phyloP scores from a whole-genome alignment of 2,113 vertebrate species.

The Vicugna pacos region DNA sequence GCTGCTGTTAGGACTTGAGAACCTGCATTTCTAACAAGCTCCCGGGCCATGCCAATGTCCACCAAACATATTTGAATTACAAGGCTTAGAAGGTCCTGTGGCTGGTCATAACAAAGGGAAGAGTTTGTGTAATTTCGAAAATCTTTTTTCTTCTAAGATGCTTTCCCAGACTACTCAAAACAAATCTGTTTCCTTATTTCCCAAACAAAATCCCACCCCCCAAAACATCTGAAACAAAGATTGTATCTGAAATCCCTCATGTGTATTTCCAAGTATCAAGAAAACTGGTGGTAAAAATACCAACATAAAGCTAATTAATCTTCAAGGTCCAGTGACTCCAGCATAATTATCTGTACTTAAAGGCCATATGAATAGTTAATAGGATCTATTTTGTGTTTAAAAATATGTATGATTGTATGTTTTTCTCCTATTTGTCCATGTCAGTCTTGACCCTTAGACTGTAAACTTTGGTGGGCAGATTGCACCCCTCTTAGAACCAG shows the following conservation, averaged over 20 bases:
- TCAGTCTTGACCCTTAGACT: neutral
- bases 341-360: slow-evolving; percentile 13
- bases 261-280: neutral
- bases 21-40: neutral
- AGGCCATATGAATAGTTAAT: neutral
- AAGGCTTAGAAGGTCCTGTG: neutral
- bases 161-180: neutral
- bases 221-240: slow-evolving; percentile 5
- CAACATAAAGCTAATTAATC: neutral
- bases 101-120: neutral
- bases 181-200: neutral
- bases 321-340: neutral
- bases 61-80: neutral
- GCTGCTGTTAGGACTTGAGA: neutral
- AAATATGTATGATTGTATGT: neutral
- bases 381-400: neutral
- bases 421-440: neutral
- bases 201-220: neutral
- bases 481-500: neutral
- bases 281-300: neutral
- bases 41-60: too few relatives aligned
- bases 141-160: neutral
- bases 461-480: neutral
- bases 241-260: neutral
- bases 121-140: neutral